phyloP scores from a whole-genome alignment of 2,797 vertebrate genomes.

The Chrysolophus pictus region DNA sequence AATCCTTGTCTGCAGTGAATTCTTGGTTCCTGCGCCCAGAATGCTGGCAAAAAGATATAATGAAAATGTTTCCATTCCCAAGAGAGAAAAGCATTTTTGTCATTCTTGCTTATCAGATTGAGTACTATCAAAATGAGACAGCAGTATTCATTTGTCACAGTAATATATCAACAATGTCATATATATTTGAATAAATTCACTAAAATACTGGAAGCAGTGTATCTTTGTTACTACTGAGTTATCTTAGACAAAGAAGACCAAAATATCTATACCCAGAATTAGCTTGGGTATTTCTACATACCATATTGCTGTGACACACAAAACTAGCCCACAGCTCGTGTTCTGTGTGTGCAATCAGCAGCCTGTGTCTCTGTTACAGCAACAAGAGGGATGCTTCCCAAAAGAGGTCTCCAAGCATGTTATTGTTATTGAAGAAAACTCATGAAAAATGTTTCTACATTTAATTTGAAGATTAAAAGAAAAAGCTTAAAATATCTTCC shows the following conservation, averaged over 20 bases:
- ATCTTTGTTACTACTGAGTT: background rate
- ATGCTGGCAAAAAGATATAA: background rate
- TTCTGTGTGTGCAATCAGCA: background rate
- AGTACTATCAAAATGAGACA: background rate
- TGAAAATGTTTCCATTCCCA: background rate
- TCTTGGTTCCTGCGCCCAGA: background rate
- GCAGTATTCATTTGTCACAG: background rate
- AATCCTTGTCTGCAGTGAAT: background rate
- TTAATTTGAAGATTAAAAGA: background rate
- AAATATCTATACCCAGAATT: background rate
- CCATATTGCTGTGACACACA: background rate
- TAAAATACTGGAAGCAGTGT: background rate
- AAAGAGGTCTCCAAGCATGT: background rate
- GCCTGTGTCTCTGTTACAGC: background rate
- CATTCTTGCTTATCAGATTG: background rate
- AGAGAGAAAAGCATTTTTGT: background rate
- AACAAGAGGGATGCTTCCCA: background rate
- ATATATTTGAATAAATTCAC: background rate
- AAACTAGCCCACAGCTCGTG: background rate
- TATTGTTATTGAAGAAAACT: background rate
- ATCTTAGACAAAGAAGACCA: background rate
- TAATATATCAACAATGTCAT: accelerated
- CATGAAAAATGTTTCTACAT: background rate
- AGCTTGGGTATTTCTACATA: background rate
- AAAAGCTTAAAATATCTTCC: background rate